These are phyloP conservation scores for Ctenicera cuprea DNA, from an alignment of 2,888 invertebrate genomes.

Conservation along the genomic window DNA sequence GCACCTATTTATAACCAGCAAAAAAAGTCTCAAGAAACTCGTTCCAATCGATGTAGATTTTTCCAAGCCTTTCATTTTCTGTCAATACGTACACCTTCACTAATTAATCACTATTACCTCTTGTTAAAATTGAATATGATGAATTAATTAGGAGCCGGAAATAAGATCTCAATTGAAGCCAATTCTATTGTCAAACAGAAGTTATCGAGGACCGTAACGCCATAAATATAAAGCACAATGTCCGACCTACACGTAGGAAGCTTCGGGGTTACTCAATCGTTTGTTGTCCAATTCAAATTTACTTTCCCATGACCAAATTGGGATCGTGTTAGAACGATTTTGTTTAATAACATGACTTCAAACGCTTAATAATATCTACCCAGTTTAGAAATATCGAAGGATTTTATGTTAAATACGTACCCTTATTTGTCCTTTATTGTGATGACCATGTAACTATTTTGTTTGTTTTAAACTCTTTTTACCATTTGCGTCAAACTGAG, in stretches of 20 bases:
- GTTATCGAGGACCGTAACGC: constrained; percentile 27
- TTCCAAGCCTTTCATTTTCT: not conserved
- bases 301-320: constrained; percentile 37
- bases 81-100: not conserved
- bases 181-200: constrained; percentile 37
- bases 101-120: not conserved
- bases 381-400: constrained; percentile 16
- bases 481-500: not conserved
- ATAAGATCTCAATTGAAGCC: constrained; percentile 22
- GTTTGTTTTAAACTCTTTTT: not conserved
- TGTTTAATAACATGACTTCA: constrained; percentile 1
- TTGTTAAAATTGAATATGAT: constrained; percentile 1
- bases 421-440: constrained; percentile 15
- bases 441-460: not conserved
- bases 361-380: not conserved
- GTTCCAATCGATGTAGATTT: not conserved
- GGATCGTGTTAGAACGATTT: constrained; percentile 16
- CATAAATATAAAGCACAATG: constrained; percentile 39
- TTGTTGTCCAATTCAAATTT: constrained; percentile 19
- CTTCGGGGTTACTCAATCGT: constrained; percentile 30
- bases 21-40: not conserved
- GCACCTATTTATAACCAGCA: not conserved
- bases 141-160: constrained; percentile 36
- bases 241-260: constrained; percentile 38
- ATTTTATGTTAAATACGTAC: constrained; percentile 16